Evolutionary conservation across 2,113 vertebrate species (phyloP), one percentile per base, ranked within the genome.

Genomic region (Pantherophis guttatus): DNA sequence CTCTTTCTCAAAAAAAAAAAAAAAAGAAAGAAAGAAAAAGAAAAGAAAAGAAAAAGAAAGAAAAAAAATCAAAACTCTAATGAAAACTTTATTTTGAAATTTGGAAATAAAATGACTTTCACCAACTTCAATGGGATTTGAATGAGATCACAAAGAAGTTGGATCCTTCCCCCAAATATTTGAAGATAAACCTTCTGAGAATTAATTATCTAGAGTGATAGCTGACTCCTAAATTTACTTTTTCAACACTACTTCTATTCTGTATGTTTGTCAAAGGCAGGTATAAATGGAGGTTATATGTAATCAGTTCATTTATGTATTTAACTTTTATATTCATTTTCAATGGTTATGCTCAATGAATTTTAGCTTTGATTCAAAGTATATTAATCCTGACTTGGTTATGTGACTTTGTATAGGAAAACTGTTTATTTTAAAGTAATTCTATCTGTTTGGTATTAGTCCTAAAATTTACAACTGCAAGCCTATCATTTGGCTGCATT

Each of bases 81-180:
- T 93, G 89, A 52, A 8, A 92, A 92, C 48, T 87, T 87, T 65
- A 58, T 65, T 87, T 92, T 87, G 29, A 92, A 92, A 50, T 53
- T 50, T 26, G 29, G 59, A 94, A 95, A 91, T 81, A 44, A 89
- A 95, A 94, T 90, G 48, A 90, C 88, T 93, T 8, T 91, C 26
- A 94, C 86, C 89, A 52, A 33, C 8, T 96, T 2, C 93, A 94
- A 95, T 89, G 10, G 26, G 65, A 91, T 93, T 95, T 95, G 29
- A 85, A 96, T 55, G 17, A 70, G 90, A 59, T 39, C 6, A 1
- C 94, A 91, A 90, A 24, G 75, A 55, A 94, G 93, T 92, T 95
- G 21, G 0, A 2, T 1, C 0, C 0, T 90, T 9, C 53, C 23
- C 90, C 39, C 91, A 94, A 85, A 88, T 9, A 93, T 93, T 95